Evolutionary conservation across 2,888 invertebrate genomes (phyloP).

Genomic region (Anarsia innoxiella): DNA sequence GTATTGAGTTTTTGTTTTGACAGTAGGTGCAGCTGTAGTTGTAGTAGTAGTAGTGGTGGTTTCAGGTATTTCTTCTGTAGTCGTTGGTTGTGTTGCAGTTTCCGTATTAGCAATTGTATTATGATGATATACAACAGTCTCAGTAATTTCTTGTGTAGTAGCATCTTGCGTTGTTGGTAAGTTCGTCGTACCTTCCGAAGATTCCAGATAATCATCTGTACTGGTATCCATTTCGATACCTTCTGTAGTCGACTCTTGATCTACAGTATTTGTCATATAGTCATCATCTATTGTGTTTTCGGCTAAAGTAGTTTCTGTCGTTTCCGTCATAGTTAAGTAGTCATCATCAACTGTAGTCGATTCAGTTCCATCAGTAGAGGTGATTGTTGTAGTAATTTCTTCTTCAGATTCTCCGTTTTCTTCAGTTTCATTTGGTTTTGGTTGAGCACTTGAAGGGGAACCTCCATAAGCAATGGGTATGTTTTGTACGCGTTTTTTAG

Average conservation of each 20-base stretch:
- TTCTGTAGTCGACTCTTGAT: conserved; percentile 40
- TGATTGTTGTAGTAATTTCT: conserved; percentile 30
- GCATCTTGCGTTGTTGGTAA: conserved; percentile 42
- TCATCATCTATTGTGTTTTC: conserved; percentile 34
- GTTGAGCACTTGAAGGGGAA: conserved; percentile 24
- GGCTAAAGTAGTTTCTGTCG: conserved; percentile 27
- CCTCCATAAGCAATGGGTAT: conserved; percentile 54
- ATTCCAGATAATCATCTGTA: conserved; percentile 59
- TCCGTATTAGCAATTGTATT: conserved; percentile 16
- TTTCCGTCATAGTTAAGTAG: conserved; percentile 47
- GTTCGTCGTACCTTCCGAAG: conserved; percentile 41
- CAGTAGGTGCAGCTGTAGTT: conserved; percentile 41
- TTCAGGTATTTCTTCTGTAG: conserved; percentile 27
- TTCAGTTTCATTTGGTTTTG: conserved; percentile 23
- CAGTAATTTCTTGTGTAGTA: conserved; percentile 30
- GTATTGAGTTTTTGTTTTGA: conserved; percentile 67
- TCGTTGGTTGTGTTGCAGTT: conserved; percentile 23
- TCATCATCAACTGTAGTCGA: conserved; percentile 53
- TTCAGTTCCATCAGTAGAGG: conserved; percentile 30
- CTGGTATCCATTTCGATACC: conserved; percentile 50
- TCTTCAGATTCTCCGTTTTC: conserved; percentile 32
- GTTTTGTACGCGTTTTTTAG: conserved; percentile 60
- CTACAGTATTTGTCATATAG: conserved; percentile 36
- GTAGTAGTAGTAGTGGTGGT: conserved; percentile 38
- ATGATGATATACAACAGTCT: conserved; percentile 21